These are phyloP conservation scores for Andrena marginata DNA, from an alignment of 2,888 invertebrate genomes.

Conservation along the genomic window DNA sequence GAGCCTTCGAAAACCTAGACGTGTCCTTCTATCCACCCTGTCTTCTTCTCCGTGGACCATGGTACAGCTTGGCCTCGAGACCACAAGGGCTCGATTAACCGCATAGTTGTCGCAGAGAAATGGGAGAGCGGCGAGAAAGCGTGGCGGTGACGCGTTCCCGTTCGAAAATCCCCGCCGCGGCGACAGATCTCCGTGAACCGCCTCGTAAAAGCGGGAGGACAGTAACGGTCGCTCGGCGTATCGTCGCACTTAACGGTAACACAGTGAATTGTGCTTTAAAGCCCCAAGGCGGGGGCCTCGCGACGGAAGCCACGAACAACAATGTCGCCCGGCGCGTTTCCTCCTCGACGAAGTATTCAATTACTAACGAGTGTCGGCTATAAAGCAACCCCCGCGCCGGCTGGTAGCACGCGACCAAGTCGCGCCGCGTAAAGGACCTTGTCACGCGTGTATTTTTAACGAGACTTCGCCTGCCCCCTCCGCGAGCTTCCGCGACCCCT, in stretches of 20 bases:
- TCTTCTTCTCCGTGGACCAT: not conserved
- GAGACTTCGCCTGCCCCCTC: slow-evolving; percentile 67
- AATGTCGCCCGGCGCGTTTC: slow-evolving; percentile 67
- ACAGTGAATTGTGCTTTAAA: slow-evolving; percentile 51
- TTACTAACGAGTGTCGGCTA: slow-evolving; percentile 75
- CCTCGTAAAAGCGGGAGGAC: slow-evolving; percentile 15
- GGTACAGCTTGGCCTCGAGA: too few species aligned
- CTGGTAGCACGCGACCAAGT: slow-evolving; percentile 63
- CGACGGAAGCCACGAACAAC: slow-evolving; percentile 61
- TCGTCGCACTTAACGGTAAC: slow-evolving; percentile 32
- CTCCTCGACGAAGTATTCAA: slow-evolving; percentile 71
- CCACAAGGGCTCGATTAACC: too few species aligned
- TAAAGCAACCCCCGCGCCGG: slow-evolving; percentile 56
- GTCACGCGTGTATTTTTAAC: slow-evolving; percentile 79
- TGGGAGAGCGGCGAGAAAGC: not conserved
- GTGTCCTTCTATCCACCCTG: not conserved
- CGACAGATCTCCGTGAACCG: not conserved
- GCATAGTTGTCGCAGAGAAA: not conserved
- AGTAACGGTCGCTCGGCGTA: slow-evolving; percentile 8
- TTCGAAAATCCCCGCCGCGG: not conserved
- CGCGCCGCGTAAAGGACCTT: slow-evolving; percentile 73
- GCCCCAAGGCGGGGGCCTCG: slow-evolving; percentile 5
- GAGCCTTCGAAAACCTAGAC: slow-evolving; percentile 25
- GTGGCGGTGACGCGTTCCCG: not conserved
- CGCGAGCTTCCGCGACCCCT: slow-evolving; percentile 34